Evolutionary conservation across 2,797 vertebrate species (phyloP).

Genomic region (Mycteria americana): DNA sequence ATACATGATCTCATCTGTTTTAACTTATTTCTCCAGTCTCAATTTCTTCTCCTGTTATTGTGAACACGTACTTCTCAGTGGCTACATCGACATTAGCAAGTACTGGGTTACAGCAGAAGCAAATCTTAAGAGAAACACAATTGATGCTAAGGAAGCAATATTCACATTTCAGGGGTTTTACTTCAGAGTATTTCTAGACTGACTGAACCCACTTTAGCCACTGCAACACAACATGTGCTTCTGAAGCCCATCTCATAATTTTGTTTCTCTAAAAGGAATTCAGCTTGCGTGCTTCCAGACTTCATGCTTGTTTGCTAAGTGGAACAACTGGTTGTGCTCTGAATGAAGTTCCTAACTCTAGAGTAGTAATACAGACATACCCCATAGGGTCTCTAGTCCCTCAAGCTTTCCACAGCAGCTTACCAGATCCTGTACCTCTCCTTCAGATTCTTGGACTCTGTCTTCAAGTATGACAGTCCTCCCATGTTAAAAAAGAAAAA

Average conservation of each 20-base stretch:
- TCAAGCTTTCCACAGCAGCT: neutral
- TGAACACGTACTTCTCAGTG: neutral
- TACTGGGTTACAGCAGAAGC: neutral
- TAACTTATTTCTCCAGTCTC: neutral
- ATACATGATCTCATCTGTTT: neutral
- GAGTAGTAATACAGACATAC: neutral
- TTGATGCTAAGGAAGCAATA: neutral
- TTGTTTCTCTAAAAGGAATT: neutral
- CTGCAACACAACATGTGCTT: neutral
- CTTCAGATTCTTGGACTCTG: neutral
- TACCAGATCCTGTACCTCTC: neutral
- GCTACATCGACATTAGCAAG: neutral
- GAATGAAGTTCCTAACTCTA: neutral
- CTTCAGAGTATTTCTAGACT: neutral
- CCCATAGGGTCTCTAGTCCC: neutral
- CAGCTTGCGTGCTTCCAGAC: neutral
- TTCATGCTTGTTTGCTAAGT: neutral
- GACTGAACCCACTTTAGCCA: neutral
- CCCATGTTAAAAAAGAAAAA: neutral
- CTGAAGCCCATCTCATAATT: neutral
- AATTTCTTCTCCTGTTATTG: neutral
- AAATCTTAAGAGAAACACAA: neutral
- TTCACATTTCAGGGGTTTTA: neutral
- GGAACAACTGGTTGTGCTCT: neutral
- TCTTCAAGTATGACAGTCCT: neutral